These are phyloP conservation scores for Temnothorax rugatulus DNA, from an alignment of 2,888 invertebrate genomes.

Conservation along the genomic window DNA sequence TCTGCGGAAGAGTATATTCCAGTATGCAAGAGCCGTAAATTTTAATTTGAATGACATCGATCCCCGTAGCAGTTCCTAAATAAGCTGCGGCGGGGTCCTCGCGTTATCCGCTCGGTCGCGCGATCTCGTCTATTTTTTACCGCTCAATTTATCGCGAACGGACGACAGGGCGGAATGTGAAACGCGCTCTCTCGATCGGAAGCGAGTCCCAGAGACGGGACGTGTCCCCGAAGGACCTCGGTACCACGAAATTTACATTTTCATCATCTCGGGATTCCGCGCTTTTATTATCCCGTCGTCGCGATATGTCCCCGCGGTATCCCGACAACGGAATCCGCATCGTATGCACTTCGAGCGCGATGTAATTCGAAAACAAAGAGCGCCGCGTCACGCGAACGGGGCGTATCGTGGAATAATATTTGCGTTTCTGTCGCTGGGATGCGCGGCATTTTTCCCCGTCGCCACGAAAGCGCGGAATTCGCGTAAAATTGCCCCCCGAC, in stretches of 20 bases:
- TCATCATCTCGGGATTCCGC: constrained; percentile 45
- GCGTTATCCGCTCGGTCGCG: constrained; percentile 10
- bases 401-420: constrained; percentile 39
- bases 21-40: constrained; percentile 24
- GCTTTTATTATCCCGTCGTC: constrained; percentile 44
- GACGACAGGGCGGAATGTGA: constrained; percentile 24
- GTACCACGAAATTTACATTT: constrained; percentile 44
- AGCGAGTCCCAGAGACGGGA: constrained; percentile 17
- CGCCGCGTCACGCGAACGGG: background rate
- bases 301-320: background rate
- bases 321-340: background rate
- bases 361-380: constrained; percentile 52
- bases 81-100: background rate
- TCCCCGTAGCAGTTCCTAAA: constrained; percentile 3
- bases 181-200: constrained; percentile 22
- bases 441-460: background rate
- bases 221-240: constrained; percentile 14
- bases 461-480: constrained; percentile 7
- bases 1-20: background rate
- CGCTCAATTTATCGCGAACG: constrained; percentile 47
- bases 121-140: constrained; percentile 26
- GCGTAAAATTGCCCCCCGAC: constrained; percentile 19
- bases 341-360: constrained; percentile 7
- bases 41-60: constrained; percentile 34
- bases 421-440: background rate